Percentiles rank a stretch among this genome's conserved stretches.
These are phyloP conservation scores for Lindbergichthys nudifrons DNA, from an alignment of 2,797 vertebrate genomes.

Conservation along the genomic window DNA sequence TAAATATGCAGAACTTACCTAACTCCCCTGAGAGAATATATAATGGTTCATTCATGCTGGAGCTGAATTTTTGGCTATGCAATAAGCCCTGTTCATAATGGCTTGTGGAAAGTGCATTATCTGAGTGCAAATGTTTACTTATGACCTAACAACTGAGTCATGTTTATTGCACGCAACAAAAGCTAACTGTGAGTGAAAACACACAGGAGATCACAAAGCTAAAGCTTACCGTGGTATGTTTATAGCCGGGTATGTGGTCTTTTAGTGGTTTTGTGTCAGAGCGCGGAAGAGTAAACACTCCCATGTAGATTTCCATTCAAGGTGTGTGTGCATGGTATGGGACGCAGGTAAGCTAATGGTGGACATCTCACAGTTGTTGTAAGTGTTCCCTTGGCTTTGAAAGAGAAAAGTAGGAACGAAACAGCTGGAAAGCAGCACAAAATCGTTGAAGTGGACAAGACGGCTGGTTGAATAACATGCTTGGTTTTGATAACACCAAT, in stretches of 20 bases:
- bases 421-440: slow-evolving; percentile 19
- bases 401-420: not conserved
- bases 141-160: slow-evolving; percentile 71
- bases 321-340: slow-evolving; percentile 31
- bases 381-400: slow-evolving; percentile 18
- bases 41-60: slow-evolving; percentile 27
- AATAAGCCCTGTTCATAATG: slow-evolving; percentile 33
- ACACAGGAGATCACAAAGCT: slow-evolving; percentile 66
- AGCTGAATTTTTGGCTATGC: slow-evolving; percentile 12
- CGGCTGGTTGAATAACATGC: slow-evolving; percentile 47
- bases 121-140: slow-evolving; percentile 71
- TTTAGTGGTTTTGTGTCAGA: slow-evolving; percentile 63
- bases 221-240: slow-evolving; percentile 66
- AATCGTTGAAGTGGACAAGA: not conserved
- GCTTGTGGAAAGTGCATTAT: slow-evolving; percentile 61
- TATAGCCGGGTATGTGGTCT: slow-evolving; percentile 63
- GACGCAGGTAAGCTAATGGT: slow-evolving; percentile 27
- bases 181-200: slow-evolving; percentile 69
- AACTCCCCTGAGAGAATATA: slow-evolving; percentile 2
- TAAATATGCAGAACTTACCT: slow-evolving; percentile 3
- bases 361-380: slow-evolving; percentile 7
- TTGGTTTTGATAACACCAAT: slow-evolving; percentile 47
- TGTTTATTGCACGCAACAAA: slow-evolving; percentile 72
- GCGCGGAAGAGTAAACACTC: slow-evolving; percentile 53
- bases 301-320: slow-evolving; percentile 50